A percentile compares a stretch with the other conserved stretches of the same genome.
Conservation (phyloP, 2,113 vertebrate species). For the Saiga tatarica region DNA sequence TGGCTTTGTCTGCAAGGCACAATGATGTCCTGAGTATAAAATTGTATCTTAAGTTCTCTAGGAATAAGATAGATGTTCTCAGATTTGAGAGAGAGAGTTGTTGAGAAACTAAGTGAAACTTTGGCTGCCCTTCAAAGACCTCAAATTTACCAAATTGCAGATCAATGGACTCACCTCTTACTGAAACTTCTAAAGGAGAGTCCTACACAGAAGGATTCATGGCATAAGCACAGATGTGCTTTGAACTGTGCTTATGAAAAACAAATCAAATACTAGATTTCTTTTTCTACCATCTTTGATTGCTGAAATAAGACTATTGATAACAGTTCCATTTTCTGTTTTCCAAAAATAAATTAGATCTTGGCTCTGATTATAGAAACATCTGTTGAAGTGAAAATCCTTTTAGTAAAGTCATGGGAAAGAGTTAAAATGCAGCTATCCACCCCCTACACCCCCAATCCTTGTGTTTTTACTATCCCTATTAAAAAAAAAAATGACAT, state of each 20-base stretch:
- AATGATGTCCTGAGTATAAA: slow-evolving; percentile 64
- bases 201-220: background rate
- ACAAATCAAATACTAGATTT: slow-evolving; percentile 71
- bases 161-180: slow-evolving; percentile 67
- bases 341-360: slow-evolving; percentile 70
- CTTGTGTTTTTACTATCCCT: slow-evolving; percentile 39
- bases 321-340: slow-evolving; percentile 60
- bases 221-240: slow-evolving; percentile 56
- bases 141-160: slow-evolving; percentile 71
- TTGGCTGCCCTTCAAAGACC: slow-evolving; percentile 79
- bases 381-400: slow-evolving; percentile 57
- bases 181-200: slow-evolving; percentile 65
- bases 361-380: slow-evolving; percentile 48
- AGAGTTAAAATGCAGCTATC: slow-evolving; percentile 40
- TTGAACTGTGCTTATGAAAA: slow-evolving; percentile 63
- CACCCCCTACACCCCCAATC: background rate
- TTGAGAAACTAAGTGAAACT: slow-evolving; percentile 69
- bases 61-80: slow-evolving; percentile 59
- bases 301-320: slow-evolving; percentile 60
- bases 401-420: slow-evolving; percentile 45
- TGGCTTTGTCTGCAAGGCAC: slow-evolving; percentile 16
- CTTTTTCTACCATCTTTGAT: slow-evolving; percentile 62
- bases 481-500: slow-evolving; percentile 18
- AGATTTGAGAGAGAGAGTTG: slow-evolving; percentile 27
- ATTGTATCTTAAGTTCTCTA: slow-evolving; percentile 57